Evolutionary conservation across 2,113 vertebrate genomes (phyloP).

Genomic region (Ictalurus punctatus): DNA sequence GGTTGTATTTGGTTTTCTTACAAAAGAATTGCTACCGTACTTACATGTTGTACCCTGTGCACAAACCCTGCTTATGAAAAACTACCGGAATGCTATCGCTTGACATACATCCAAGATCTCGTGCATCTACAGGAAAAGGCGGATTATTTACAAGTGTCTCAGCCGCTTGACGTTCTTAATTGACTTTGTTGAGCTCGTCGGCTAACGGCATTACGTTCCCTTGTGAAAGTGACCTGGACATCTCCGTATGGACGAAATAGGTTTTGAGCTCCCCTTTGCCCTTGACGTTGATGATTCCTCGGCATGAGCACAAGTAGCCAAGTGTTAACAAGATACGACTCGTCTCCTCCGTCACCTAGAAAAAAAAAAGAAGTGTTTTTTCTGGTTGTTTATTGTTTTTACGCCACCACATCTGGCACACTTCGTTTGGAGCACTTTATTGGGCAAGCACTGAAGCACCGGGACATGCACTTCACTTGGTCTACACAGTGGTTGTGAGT

Average conservation of each 20-base stretch:
- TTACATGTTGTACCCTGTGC: slow-evolving; percentile 72
- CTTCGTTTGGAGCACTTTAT: too few relatives aligned
- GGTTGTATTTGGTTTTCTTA: slow-evolving; percentile 78
- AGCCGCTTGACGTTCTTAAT: slow-evolving; percentile 67
- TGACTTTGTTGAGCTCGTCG: slow-evolving; percentile 13
- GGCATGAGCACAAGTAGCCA: slow-evolving; percentile 91
- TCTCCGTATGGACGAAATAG: slow-evolving; percentile 95
- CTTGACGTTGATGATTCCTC: slow-evolving; percentile 97
- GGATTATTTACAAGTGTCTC: slow-evolving; percentile 76
- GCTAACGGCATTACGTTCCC: slow-evolving; percentile 73
- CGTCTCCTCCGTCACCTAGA: slow-evolving; percentile 89
- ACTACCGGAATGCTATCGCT: slow-evolving; percentile 55
- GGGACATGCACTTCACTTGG: not conserved
- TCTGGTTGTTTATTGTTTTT: too few relatives aligned
- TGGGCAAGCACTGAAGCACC: too few relatives aligned
- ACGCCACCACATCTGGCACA: too few relatives aligned
- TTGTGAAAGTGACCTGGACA: slow-evolving; percentile 91
- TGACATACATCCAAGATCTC: slow-evolving; percentile 73
- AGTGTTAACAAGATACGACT: slow-evolving; percentile 82
- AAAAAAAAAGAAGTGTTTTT: not conserved
- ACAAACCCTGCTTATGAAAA: slow-evolving; percentile 66
- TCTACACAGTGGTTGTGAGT: not conserved
- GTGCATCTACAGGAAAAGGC: slow-evolving; percentile 69
- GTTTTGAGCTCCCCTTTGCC: slow-evolving; percentile 96
- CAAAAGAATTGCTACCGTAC: slow-evolving; percentile 81